These are phyloP conservation scores for Cheiracanthium punctorium DNA, from an alignment of 2,888 invertebrate species.

Conservation along the genomic window DNA sequence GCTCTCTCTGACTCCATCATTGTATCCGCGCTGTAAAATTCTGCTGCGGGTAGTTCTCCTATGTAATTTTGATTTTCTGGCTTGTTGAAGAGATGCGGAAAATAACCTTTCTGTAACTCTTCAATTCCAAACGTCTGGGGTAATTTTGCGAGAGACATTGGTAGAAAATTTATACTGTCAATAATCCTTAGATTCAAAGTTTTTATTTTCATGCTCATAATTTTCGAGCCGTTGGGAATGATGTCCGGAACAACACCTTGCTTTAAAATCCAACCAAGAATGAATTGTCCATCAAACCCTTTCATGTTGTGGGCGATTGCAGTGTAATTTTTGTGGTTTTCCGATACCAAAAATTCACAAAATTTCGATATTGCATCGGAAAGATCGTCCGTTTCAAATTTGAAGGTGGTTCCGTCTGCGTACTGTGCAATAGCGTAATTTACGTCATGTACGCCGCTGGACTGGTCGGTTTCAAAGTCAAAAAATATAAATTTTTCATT, in stretches of 20 bases:
- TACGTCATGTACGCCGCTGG: neutral
- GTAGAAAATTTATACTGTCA: neutral
- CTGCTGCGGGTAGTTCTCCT: neutral
- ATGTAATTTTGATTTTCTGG: neutral
- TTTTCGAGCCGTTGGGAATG: neutral
- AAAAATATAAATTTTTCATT: neutral
- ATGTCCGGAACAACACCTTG: neutral
- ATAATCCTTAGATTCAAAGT: neutral
- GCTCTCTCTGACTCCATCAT: neutral
- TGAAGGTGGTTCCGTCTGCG: neutral
- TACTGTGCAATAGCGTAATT: neutral
- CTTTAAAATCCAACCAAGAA: neutral
- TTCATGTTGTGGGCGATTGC: too few relatives aligned
- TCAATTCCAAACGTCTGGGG: neutral
- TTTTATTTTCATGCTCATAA: neutral
- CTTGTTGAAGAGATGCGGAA: neutral
- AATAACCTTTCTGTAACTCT: neutral
- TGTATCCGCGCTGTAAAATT: neutral
- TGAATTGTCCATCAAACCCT: neutral
- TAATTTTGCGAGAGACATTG: neutral
- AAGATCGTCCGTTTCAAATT: neutral
- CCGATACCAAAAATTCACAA: neutral
- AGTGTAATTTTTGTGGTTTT: neutral
- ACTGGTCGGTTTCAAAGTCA: too few relatives aligned
- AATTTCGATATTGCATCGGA: neutral